Conservation (phyloP, 2,888 invertebrate genomes). For the Tachina lurida region DNA sequence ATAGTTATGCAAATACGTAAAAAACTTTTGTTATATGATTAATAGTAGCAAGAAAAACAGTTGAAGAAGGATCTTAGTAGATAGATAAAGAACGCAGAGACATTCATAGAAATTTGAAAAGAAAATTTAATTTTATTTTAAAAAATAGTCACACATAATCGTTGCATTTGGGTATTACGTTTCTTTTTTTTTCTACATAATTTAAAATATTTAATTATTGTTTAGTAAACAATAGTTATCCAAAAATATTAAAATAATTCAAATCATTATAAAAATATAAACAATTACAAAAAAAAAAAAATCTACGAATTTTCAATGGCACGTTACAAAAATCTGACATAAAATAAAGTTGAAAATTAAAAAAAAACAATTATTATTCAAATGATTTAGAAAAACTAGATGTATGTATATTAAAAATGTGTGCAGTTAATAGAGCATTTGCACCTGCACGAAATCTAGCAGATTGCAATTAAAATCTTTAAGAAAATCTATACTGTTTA, state of each 20-base stretch:
- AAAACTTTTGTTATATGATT: not conserved
- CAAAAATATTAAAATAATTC: not conserved
- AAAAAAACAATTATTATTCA: not conserved
- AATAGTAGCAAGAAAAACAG: not conserved
- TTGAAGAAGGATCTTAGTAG: not conserved
- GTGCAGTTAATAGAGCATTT: not conserved
- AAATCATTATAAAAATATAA: not conserved
- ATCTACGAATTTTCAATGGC: not conserved
- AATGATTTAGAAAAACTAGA: not conserved
- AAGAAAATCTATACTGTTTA: no score
- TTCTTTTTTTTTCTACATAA: not conserved
- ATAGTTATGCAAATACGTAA: conserved; percentile 6
- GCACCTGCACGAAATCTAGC: no score
- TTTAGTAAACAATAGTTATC: conserved; percentile 53
- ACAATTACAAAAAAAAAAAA: not conserved
- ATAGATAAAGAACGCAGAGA: conserved; percentile 21
- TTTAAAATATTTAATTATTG: conserved; percentile 33
- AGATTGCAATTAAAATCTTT: no score
- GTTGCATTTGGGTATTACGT: conserved; percentile 74
- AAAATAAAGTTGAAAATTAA: not conserved
- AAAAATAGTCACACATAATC: conserved; percentile 80
- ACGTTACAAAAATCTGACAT: not conserved
- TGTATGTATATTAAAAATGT: not conserved
- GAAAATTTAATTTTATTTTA: not conserved
- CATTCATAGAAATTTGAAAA: conserved; percentile 43